Percentiles rank a stretch among this genome's conserved stretches.
These are phyloP conservation scores for Anabacerthia variegaticeps DNA, from an alignment of 2,797 vertebrate species.

Conservation along the genomic window DNA sequence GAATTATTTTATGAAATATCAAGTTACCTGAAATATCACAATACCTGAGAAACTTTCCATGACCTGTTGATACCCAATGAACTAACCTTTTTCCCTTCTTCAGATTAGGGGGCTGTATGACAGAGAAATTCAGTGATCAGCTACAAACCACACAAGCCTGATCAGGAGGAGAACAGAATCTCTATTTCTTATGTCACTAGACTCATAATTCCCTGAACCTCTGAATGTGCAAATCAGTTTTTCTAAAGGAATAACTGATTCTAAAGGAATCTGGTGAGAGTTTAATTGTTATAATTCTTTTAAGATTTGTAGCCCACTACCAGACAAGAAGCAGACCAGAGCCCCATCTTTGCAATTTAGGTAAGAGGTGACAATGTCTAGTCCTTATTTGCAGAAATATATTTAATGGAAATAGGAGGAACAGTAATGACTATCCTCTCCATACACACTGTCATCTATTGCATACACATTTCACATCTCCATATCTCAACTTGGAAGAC, in stretches of 20 bases:
- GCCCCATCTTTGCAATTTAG: background rate
- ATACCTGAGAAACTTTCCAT: background rate
- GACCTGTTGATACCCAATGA: background rate
- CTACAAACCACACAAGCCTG: background rate
- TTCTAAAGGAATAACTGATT: background rate
- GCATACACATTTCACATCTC: background rate
- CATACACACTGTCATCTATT: background rate
- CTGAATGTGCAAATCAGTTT: background rate
- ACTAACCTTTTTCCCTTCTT: background rate
- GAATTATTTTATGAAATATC: background rate
- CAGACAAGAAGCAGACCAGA: background rate
- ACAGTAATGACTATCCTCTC: background rate
- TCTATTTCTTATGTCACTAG: background rate
- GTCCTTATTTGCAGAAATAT: background rate
- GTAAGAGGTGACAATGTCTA: background rate
- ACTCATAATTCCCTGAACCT: background rate
- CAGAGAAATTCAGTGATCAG: background rate
- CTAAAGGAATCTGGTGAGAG: background rate
- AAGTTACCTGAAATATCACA: background rate
- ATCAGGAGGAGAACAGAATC: background rate
- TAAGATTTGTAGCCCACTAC: background rate
- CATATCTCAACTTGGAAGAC: background rate
- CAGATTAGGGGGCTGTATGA: background rate
- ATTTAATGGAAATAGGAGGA: background rate
- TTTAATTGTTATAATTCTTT: background rate